Base-by-base conservation (phyloP, 2,797 vertebrate species). In the Enteromius radiatus region DNA sequence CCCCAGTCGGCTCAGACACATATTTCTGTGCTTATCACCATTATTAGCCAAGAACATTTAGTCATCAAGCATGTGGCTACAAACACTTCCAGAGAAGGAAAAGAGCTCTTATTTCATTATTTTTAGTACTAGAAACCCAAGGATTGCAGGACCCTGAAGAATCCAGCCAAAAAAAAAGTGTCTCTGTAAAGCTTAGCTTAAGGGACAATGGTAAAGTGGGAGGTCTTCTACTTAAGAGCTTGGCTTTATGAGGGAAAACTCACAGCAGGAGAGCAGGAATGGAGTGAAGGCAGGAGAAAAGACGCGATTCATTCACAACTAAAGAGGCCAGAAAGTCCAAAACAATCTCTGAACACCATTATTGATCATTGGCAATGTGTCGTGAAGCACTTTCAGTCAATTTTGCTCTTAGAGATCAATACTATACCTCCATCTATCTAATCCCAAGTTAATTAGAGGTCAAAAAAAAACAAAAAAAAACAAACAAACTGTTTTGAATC, bases 131-230 rank as follows among this genome's bases (percentile, higher is more conserved):
- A 84, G 41, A 81, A 59, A 68, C 8, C 19, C 47, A 61, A 36
- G 61, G 43, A 79, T 56, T 63, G 54, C 49, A 38, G 68, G 61
- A 76, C 54, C 83, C 43, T 76, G 84, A 63, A 78, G 82, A 41
- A 82, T 59, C 71, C 77, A 85, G 70, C 4, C 64, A 82, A 81
- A 80, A 79, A 54, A 52, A 87, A 26, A 70, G 45, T 74, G 85
- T 84, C 88, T 84, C 88, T 83, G 70, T 77, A 86, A 86, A 87
- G 36, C 38, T 87, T 82, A 90, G 79, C 80, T 84, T 67, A 68
- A 59, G 82, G 82, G 76, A 91, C 88, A 91, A 91, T 76, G 67
- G 83, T 89, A 73, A 88, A 76, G 87, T 89, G 87, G 90, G 91
- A 91, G 92, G 91, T 91, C 88, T 63, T 67, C 82, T 80, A 84